Percentiles rank a stretch among this genome's conserved stretches.
Evolutionary conservation across 2,888 invertebrate genomes (phyloP).

Genomic region (Drosophila neotestacea): DNA sequence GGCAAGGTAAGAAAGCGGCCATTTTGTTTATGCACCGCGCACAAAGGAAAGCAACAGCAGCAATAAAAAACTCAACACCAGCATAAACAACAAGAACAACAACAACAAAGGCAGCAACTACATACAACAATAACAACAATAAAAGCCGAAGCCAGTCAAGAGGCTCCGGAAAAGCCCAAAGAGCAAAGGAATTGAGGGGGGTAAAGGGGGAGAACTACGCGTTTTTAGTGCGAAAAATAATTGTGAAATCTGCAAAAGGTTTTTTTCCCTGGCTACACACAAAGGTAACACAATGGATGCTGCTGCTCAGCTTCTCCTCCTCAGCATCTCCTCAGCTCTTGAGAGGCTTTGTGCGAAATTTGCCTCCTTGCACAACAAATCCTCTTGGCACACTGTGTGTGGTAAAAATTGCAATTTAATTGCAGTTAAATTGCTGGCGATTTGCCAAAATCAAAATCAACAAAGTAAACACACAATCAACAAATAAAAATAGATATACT

Average conservation of each 20-base stretch:
- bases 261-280: conserved; percentile 53
- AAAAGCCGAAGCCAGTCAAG: conserved; percentile 68
- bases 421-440: conserved; percentile 82
- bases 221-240: conserved; percentile 79
- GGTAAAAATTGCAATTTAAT: conserved; percentile 78
- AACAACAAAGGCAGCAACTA: conserved; percentile 57
- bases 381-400: conserved; percentile 55
- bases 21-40: conserved; percentile 69
- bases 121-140: conserved; percentile 32
- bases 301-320: conserved; percentile 10
- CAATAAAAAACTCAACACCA: conserved; percentile 45
- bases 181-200: conserved; percentile 15
- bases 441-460: conserved; percentile 68
- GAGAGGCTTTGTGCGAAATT: conserved; percentile 55
- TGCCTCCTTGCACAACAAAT: conserved; percentile 42
- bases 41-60: conserved; percentile 67
- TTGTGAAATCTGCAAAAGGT: conserved; percentile 69
- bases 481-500: conserved; percentile 12
- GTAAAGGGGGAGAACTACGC: conserved; percentile 4
- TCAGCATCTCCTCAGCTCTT: conserved; percentile 5
- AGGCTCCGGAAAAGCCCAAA: conserved; percentile 50
- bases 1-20: conserved; percentile 64
- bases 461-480: conserved; percentile 43
- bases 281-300: conserved; percentile 63
- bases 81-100: conserved; percentile 24